Evolutionary conservation across 2,888 invertebrate genomes (phyloP), one percentile per base, ranked within the genome.

Genomic region (Zootermopsis nevadensis): DNA sequence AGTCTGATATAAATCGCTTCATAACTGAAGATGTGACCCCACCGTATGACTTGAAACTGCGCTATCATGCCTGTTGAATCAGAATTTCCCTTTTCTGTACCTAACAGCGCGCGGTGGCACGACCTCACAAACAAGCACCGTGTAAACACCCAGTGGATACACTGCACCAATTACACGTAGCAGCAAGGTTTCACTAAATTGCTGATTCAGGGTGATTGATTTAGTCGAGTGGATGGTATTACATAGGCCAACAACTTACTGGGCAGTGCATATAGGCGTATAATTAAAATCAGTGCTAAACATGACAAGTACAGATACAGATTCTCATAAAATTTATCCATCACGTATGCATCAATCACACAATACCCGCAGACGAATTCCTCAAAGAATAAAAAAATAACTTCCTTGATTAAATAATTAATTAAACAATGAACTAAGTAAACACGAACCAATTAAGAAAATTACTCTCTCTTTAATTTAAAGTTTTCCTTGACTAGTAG

Each of bases 121-220:
- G 48, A 3, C 48, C 48, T 15, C 19, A 19, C 48, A 15, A 48
- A 42, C 42, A 42, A 42, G 15, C 38, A 38, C 53, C 53, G 24
- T 69, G 33, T 69, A 69, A 69, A 69, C 69, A 69, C 69, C 69
- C 69, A 6, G 30, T 31, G 33, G 33, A 66, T 69, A 33, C 69
- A 66, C 66, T 66, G 66, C 66, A 66, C 66, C 66, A 69, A 69
- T 69, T 69, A 69, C 33, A 15, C 69, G 69, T 12, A 27, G 0
- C 60, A 48, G 19, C 48, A 48, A 4, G 4, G 48, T 48, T 66
- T n/a, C 69, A 22, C 69, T 33, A 69, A 69, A 69, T 69, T 69
- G 69, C 69, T 69, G 33, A 69, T 69, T 69, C 69, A 27, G 19
- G 69, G 31, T 69, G 69, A 69, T 69, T 31, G 69, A 69, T 69